These are phyloP conservation scores for Lacerta agilis DNA, from an alignment of 2,797 vertebrate genomes.

Conservation along the genomic window DNA sequence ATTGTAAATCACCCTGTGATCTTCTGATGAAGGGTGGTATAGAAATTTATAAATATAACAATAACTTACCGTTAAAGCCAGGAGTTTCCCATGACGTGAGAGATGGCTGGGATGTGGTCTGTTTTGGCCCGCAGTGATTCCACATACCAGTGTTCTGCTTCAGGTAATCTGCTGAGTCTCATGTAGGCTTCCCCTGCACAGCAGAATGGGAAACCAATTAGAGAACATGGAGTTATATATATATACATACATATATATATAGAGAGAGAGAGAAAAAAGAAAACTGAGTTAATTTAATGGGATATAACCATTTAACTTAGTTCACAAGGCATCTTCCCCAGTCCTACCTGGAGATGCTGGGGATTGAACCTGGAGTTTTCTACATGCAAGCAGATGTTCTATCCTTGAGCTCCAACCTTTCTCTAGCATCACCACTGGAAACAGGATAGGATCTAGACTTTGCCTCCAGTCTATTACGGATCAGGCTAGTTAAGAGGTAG, in stretches of 20 bases:
- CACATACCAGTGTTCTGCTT: conserved; percentile 94
- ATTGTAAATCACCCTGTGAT: too few species aligned
- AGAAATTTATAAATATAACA: too few species aligned
- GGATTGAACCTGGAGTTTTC: too few species aligned
- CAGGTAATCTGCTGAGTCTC: conserved; percentile 89
- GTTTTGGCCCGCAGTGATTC: conserved; percentile 94
- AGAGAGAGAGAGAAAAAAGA: background rate
- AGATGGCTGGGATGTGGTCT: conserved; percentile 99
- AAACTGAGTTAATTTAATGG: background rate
- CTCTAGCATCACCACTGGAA: too few species aligned
- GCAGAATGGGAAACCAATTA: background rate
- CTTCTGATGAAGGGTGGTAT: too few species aligned
- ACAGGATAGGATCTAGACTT: too few species aligned
- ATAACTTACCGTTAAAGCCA: conserved; percentile 90
- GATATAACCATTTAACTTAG: background rate
- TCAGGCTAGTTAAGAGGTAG: too few species aligned
- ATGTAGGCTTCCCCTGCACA: conserved; percentile 94
- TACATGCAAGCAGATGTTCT: too few species aligned
- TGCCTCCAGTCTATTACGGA: too few species aligned
- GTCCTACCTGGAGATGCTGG: too few species aligned
- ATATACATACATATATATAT: background rate
- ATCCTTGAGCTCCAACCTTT: too few species aligned
- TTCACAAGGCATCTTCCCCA: too few species aligned
- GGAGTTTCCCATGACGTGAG: conserved; percentile 95
- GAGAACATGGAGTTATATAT: background rate